Evolutionary conservation across 2,113 vertebrate genomes (phyloP), one percentile per base, ranked within the genome.

Genomic region (Emydura subglobosa): DNA sequence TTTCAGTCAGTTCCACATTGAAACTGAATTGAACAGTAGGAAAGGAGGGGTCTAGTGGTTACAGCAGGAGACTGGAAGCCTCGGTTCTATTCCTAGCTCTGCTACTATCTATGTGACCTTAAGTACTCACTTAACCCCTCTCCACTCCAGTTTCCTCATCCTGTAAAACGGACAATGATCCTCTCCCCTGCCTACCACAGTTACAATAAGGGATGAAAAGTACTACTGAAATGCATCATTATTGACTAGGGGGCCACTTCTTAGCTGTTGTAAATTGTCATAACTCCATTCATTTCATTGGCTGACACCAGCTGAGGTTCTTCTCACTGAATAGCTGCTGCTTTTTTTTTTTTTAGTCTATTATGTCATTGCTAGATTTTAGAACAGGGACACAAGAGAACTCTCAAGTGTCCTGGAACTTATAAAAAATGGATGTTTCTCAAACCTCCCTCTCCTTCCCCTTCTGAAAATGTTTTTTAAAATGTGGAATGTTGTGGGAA

Each of bases 401-500:
- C 81, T 92, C 89, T 95, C 88, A 89, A 54, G 59, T 82, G 86
- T 93, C 88, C 79, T 94, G 87, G 79, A 96, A 93, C 90, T 78
- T 95, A 95, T 96, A 89, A 89, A 93, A 94, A 89, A 29, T 55
- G 72, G 92, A 95, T 82, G 72, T 79, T 95, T 93, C 91, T 93
- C 86, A 95, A 95, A 65, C 61, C 76, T 95, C 42, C 94, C 72
- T 80, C 51, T 85, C 65, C 87, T 88, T 94, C 59, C 51, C 86
- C 31, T 83, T 92, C 90, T 96, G 81, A 95, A 95, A 93, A 84
- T 90, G 51, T 93, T 91, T 88, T 85, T 92, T 83, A 91, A 78
- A 80, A 54, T 79, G 94, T 97, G 82, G 91, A 97, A 94, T 95
- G 87, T 97, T 97, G 97, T 96, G 96, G 97, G 96, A 98, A 97